Conservation (phyloP, 2,113 vertebrate species). For the Nannobrachium achirus region DNA sequence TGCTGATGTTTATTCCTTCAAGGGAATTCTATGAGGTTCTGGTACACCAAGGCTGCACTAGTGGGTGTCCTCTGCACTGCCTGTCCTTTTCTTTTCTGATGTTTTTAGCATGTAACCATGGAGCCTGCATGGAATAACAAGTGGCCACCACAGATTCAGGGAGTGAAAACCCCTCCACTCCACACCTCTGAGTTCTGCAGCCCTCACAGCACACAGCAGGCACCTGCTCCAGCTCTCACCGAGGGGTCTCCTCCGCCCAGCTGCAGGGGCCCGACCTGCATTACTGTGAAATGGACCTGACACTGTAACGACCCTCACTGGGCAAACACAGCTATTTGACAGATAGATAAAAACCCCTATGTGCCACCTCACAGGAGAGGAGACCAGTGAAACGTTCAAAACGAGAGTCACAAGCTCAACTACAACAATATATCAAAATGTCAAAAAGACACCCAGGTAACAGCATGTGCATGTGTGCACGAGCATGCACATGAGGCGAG, state of each 20-base stretch:
- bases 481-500: background rate
- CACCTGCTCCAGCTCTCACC: constrained; percentile 35
- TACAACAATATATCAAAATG: constrained; percentile 22
- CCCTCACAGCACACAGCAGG: background rate
- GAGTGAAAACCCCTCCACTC: background rate
- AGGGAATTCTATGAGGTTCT: background rate
- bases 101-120: no score
- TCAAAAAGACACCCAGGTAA: background rate
- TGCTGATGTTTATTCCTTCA: constrained; percentile 23
- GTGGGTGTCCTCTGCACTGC: constrained; percentile 10
- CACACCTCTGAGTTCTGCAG: background rate
- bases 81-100: no score
- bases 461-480: background rate
- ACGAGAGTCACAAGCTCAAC: background rate
- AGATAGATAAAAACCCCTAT: background rate
- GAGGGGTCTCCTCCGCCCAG: constrained; percentile 24
- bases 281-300: constrained; percentile 46
- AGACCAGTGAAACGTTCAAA: constrained; percentile 11
- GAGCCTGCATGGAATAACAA: constrained; percentile 36
- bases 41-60: no score
- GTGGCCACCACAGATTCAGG: constrained; percentile 3
- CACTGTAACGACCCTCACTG: background rate
- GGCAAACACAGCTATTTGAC: no score
- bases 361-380: constrained; percentile 5
- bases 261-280: constrained; percentile 57